Percentiles rank a stretch among this genome's conserved stretches.
These are phyloP conservation scores for Sphenodon punctatus DNA, from an alignment of 2,797 vertebrate species.

Conservation along the genomic window DNA sequence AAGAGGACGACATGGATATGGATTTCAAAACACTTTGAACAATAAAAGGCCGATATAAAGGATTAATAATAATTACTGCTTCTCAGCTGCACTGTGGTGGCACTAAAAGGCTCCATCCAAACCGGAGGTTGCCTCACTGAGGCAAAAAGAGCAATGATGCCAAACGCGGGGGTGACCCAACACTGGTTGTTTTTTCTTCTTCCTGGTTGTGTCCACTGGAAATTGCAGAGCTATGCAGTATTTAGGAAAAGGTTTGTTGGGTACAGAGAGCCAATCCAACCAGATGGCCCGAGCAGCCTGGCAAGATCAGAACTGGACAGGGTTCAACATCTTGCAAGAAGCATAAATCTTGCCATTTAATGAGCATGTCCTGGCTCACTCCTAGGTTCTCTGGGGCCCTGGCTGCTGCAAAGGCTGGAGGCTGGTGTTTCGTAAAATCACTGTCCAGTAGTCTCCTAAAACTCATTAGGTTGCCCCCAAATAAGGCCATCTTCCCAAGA, in stretches of 20 bases:
- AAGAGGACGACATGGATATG: too few relatives aligned
- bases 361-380: slow-evolving; percentile 29
- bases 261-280: background rate
- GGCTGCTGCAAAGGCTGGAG: slow-evolving; percentile 8
- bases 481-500: background rate
- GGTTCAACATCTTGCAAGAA: slow-evolving; percentile 44
- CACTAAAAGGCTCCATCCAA: too few relatives aligned
- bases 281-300: slow-evolving; percentile 40
- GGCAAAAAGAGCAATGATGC: background rate
- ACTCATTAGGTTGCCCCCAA: background rate
- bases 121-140: background rate
- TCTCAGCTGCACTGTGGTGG: too few relatives aligned
- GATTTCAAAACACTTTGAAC: too few relatives aligned
- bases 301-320: slow-evolving; percentile 15
- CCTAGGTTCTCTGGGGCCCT: background rate
- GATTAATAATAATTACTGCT: too few relatives aligned
- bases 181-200: background rate
- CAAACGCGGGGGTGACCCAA: background rate
- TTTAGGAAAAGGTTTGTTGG: background rate
- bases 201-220: background rate
- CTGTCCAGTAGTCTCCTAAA: slow-evolving; percentile 13
- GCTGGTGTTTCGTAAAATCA: background rate
- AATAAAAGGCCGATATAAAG: too few relatives aligned
- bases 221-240: background rate
- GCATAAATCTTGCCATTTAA: background rate